A percentile compares a stretch with the other conserved stretches of the same genome.
These are phyloP conservation scores for Xanthorhoe designata DNA, from an alignment of 2,888 invertebrate genomes.

Conservation along the genomic window DNA sequence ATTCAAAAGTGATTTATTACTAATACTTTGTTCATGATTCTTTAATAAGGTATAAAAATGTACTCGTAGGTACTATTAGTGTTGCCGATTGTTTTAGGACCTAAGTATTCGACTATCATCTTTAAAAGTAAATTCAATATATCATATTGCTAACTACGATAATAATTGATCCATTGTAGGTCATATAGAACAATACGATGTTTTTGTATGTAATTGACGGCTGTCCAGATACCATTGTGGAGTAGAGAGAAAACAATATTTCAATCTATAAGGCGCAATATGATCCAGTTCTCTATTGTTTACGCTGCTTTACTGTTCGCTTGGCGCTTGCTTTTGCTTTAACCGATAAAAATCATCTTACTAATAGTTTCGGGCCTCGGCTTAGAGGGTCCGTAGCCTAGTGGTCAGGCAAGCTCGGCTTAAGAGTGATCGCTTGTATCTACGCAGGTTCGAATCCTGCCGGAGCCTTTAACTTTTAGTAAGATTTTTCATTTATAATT, in stretches of 20 bases:
- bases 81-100: too few species aligned
- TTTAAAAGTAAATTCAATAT: neutral
- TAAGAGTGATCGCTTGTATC: too few species aligned
- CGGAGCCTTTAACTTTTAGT: too few species aligned
- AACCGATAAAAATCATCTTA: too few species aligned
- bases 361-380: too few species aligned
- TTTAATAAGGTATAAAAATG: too few species aligned
- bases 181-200: slow-evolving; percentile 23
- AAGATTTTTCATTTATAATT: too few species aligned
- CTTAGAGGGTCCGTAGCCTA: too few species aligned
- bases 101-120: neutral
- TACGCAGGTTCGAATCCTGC: too few species aligned
- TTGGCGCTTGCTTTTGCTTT: too few species aligned
- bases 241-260: slow-evolving; percentile 19
- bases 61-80: too few species aligned
- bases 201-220: slow-evolving; percentile 28
- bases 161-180: slow-evolving; percentile 1
- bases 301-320: slow-evolving; percentile 20
- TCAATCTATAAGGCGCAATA: slow-evolving; percentile 34
- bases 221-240: slow-evolving; percentile 24
- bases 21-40: neutral
- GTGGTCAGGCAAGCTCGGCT: too few species aligned
- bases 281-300: slow-evolving; percentile 36
- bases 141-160: neutral
- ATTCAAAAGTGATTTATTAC: slow-evolving; percentile 12